Percentiles rank a stretch among this genome's conserved stretches.
These are phyloP conservation scores for Papilio dardanus DNA, from an alignment of 1,140 invertebrate genomes.

Conservation along the genomic window DNA sequence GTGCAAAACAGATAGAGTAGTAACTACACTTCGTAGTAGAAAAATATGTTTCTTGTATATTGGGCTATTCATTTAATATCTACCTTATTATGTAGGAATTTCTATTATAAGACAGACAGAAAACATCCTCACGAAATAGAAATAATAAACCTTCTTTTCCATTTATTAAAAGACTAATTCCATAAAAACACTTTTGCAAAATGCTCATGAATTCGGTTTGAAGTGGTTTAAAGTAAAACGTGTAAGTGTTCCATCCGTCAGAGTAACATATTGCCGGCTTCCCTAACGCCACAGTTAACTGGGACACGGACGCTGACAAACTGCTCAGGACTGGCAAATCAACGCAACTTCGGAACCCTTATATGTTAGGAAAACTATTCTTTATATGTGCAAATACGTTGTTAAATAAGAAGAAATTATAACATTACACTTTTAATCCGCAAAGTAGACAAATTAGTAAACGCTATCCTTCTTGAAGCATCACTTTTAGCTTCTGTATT, in stretches of 20 bases:
- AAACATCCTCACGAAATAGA: no score
- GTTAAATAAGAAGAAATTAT: no score
- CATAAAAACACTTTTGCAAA: background rate
- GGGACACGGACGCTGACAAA: background rate
- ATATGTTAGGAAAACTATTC: background rate
- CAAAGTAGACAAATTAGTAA: no score
- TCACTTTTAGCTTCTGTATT: no score
- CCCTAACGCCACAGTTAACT: slow-evolving; percentile 1
- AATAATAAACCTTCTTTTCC: no score
- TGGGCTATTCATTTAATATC: no score
- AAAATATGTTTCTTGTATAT: background rate
- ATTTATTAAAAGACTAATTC: background rate
- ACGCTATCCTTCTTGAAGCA: no score
- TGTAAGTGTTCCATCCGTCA: background rate
- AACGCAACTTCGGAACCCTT: background rate
- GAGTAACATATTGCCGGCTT: background rate
- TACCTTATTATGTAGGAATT: no score
- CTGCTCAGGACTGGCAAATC: background rate
- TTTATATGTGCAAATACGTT: no score
- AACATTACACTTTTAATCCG: no score
- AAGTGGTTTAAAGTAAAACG: background rate
- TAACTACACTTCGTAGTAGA: background rate
- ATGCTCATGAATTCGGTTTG: background rate
- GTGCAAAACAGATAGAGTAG: background rate
- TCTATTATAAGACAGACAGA: no score